phyloP scores from a whole-genome alignment of 1,140 invertebrate genomes.

The Heliothis virescens region DNA sequence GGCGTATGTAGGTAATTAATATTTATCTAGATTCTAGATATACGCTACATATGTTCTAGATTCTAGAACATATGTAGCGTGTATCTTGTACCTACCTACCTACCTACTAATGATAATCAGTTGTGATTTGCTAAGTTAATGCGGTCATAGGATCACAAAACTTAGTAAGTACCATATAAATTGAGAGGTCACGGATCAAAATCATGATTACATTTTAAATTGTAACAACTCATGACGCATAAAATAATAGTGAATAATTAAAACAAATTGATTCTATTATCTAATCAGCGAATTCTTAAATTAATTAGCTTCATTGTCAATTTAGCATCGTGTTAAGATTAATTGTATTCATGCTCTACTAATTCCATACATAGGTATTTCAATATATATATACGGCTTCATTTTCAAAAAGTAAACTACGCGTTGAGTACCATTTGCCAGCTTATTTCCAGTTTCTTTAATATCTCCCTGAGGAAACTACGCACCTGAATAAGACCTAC shows the following conservation, averaged over 20 bases:
- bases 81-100: neutral
- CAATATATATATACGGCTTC: too few relatives aligned
- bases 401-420: too few relatives aligned
- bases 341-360: too few relatives aligned
- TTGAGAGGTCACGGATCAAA: conserved; percentile 11
- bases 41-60: too few relatives aligned
- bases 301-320: conserved; percentile 2
- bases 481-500: too few relatives aligned
- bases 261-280: neutral
- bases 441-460: too few relatives aligned
- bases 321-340: neutral
- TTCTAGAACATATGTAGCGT: too few relatives aligned
- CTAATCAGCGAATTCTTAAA: neutral
- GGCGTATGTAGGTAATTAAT: too few relatives aligned
- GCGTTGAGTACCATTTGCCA: too few relatives aligned
- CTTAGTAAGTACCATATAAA: neutral
- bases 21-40: too few relatives aligned
- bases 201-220: conserved; percentile 2
- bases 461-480: too few relatives aligned
- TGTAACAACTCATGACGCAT: neutral
- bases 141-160: neutral
- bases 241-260: neutral
- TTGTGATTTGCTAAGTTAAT: neutral
- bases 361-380: too few relatives aligned
- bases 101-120: neutral